phyloP scores from a whole-genome alignment of 1,140 invertebrate genomes.

The Trachelipus rathkii region DNA sequence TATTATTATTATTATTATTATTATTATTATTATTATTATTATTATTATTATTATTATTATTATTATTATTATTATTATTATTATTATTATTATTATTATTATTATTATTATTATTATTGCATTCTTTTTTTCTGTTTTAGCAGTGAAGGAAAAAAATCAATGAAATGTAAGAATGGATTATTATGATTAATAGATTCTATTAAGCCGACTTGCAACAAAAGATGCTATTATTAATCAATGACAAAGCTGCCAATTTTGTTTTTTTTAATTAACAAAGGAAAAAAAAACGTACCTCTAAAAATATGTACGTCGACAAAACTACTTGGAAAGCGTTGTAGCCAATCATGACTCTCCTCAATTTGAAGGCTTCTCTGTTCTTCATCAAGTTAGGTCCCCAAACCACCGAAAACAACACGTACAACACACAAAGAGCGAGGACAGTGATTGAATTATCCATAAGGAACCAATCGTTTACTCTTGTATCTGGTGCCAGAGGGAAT shows the following conservation, averaged over 20 bases:
- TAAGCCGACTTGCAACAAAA: too few relatives aligned
- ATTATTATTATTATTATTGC: constrained; percentile 8
- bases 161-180: too few relatives aligned
- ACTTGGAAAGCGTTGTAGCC: constrained; percentile 40
- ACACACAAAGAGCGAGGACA: constrained; percentile 22
- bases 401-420: constrained; percentile 33
- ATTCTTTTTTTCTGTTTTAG: too few relatives aligned
- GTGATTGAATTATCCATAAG: constrained; percentile 25
- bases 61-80: constrained; percentile 18
- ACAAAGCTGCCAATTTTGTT: too few relatives aligned
- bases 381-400: constrained; percentile 33
- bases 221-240: too few relatives aligned
- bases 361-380: constrained; percentile 27
- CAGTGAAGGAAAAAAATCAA: too few relatives aligned
- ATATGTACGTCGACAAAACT: constrained; percentile 30
- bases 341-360: constrained; percentile 35
- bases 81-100: constrained; percentile 18
- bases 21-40: too few relatives aligned
- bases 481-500: constrained; percentile 26
- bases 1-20: not conserved
- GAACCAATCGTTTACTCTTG: constrained; percentile 28
- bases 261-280: too few relatives aligned
- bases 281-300: constrained; percentile 31
- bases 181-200: too few relatives aligned
- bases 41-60: not conserved